Evolutionary conservation across 2,888 invertebrate species (phyloP).

Genomic region (Nemapogon koenigi): DNA sequence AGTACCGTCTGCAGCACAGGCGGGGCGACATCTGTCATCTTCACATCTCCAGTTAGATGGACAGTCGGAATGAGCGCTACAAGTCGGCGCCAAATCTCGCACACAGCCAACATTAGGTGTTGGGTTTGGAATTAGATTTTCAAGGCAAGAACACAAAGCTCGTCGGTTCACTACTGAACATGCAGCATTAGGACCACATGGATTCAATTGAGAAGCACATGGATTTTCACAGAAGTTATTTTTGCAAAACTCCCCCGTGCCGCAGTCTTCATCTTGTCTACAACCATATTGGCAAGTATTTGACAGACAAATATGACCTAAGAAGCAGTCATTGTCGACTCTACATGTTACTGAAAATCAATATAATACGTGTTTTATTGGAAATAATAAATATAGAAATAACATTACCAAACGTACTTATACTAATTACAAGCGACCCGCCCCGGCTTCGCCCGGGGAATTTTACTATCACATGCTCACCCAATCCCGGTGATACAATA

Average conservation of each 20-base stretch:
- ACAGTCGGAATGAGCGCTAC: constrained; percentile 80
- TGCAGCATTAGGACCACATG: constrained; percentile 85
- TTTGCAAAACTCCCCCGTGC: constrained; percentile 82
- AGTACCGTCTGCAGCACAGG: constrained; percentile 73
- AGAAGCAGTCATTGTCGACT: constrained; percentile 90
- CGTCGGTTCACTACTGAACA: constrained; percentile 83
- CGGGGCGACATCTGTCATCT: constrained; percentile 75
- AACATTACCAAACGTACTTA: too few relatives aligned
- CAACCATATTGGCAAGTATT: constrained; percentile 89
- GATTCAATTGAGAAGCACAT: constrained; percentile 68
- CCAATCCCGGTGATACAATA: too few relatives aligned
- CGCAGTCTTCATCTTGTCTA: constrained; percentile 86
- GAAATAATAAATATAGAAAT: too few relatives aligned
- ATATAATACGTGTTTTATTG: too few relatives aligned
- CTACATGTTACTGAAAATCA: constrained; percentile 77
- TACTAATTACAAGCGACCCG: too few relatives aligned
- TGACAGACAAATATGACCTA: constrained; percentile 87
- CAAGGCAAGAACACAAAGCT: constrained; percentile 80
- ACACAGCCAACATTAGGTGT: constrained; percentile 89
- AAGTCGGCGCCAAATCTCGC: constrained; percentile 77
- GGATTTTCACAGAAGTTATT: constrained; percentile 83
- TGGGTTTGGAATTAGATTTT: constrained; percentile 84
- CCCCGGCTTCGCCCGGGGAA: too few relatives aligned
- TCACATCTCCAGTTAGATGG: constrained; percentile 74
- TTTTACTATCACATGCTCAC: too few relatives aligned